phyloP scores from a whole-genome alignment of 1,140 invertebrate species.

The Subanguina moxae region DNA sequence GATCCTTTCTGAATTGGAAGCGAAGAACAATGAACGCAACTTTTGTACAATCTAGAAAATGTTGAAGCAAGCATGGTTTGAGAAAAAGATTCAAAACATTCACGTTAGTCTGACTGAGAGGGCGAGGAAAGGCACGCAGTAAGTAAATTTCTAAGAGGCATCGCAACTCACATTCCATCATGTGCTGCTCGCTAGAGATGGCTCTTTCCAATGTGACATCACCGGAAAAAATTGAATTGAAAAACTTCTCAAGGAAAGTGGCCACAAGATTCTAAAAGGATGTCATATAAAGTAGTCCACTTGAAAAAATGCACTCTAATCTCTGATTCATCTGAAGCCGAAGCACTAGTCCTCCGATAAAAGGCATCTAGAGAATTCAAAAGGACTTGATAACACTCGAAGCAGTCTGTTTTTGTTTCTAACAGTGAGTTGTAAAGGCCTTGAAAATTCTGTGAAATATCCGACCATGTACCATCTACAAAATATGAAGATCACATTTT shows the following conservation, averaged over 20 bases:
- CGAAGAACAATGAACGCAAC: conserved; percentile 9
- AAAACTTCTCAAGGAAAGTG: not conserved
- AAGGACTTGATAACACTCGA: not conserved
- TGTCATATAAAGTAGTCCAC: not conserved
- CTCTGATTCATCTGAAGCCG: not conserved
- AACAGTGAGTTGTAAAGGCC: not conserved
- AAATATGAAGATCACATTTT: not conserved
- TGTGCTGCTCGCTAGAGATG: not conserved
- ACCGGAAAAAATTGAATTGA: not conserved
- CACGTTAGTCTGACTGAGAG: conserved; percentile 1
- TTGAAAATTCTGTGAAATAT: not conserved
- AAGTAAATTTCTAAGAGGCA: conserved; percentile 3
- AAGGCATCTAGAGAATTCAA: conserved; percentile 4
- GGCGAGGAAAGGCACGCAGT: not conserved
- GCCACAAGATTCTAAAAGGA: not conserved
- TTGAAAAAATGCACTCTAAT: not conserved
- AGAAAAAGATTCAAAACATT: not conserved
- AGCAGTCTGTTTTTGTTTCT: not conserved
- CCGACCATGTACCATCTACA: not conserved
- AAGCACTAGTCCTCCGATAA: not conserved
- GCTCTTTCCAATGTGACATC: not conserved
- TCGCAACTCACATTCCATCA: conserved; percentile 1
- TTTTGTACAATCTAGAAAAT: conserved; percentile 10
- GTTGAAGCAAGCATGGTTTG: not conserved
- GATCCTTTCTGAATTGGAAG: conserved; percentile 3